phyloP scores from a whole-genome alignment of 2,113 vertebrate genomes.

The Alligator mississippiensis region DNA sequence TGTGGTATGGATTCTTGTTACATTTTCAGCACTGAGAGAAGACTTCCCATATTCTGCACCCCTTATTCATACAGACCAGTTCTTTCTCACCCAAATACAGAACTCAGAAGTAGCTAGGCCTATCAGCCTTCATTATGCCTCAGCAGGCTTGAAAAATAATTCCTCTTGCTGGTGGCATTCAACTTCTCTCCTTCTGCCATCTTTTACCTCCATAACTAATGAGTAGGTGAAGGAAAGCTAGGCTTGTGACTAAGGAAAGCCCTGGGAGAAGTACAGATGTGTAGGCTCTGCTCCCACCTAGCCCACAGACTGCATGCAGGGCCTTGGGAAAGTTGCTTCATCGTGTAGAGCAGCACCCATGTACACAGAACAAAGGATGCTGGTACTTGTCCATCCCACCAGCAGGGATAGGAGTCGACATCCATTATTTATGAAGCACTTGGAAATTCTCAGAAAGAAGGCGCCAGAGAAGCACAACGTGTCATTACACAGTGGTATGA shows the following conservation, averaged over 20 bases:
- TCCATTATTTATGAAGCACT: conserved; percentile 59
- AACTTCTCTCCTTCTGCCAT: neutral
- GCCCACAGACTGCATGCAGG: neutral
- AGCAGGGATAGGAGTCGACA: neutral
- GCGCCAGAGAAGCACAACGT: conserved; percentile 67
- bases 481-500: conserved; percentile 73
- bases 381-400: neutral
- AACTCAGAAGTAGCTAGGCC: neutral
- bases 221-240: accelerated
- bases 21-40: neutral
- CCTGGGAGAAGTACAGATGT: neutral
- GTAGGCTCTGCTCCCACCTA: accelerated
- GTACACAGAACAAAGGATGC: neutral
- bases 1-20: neutral
- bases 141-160: neutral
- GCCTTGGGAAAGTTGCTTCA: neutral
- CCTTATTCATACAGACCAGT: neutral
- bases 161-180: neutral
- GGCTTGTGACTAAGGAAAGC: neutral
- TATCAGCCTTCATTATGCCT: neutral
- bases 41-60: neutral
- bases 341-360: neutral
- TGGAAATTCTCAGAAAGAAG: conserved; percentile 57
- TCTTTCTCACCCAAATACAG: neutral
- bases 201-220: neutral